A percentile compares a stretch with the other conserved stretches of the same genome.
Evolutionary conservation across 2,797 vertebrate genomes (phyloP).

Genomic region (Chrysocyon brachyurus): DNA sequence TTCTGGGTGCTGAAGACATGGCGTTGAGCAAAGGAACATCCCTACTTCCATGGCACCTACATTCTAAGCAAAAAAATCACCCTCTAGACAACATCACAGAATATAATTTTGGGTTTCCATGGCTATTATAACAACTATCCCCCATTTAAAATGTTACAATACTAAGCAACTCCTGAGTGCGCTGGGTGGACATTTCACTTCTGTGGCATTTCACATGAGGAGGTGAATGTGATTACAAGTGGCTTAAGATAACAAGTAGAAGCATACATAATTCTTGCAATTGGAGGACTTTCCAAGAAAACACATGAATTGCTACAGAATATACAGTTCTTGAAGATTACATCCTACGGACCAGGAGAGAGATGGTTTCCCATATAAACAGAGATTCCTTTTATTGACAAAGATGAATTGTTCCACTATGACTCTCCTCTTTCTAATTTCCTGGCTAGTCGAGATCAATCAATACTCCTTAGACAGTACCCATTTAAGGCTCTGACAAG

Average conservation of each 20-base stretch:
- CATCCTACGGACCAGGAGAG: slow-evolving; percentile 5
- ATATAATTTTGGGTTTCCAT: slow-evolving; percentile 11
- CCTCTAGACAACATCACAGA: slow-evolving; percentile 5
- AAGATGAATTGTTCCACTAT: slow-evolving; percentile 77
- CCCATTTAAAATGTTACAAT: slow-evolving; percentile 14
- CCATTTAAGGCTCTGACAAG: slow-evolving; percentile 69
- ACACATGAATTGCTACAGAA: slow-evolving; percentile 24
- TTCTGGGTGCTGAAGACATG: background rate
- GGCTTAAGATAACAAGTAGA: slow-evolving; percentile 16
- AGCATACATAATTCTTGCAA: slow-evolving; percentile 35
- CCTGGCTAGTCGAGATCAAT: slow-evolving; percentile 78
- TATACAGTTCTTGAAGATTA: background rate
- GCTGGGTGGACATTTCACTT: background rate
- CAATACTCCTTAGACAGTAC: slow-evolving; percentile 80
- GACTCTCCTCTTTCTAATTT: slow-evolving; percentile 79
- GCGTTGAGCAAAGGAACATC: background rate
- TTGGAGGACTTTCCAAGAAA: slow-evolving; percentile 56
- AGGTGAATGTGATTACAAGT: slow-evolving; percentile 43
- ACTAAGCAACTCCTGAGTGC: background rate
- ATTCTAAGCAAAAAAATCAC: slow-evolving; percentile 26
- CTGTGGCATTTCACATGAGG: slow-evolving; percentile 10
- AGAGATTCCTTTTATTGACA: slow-evolving; percentile 76
- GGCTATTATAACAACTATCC: background rate
- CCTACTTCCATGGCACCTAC: background rate
- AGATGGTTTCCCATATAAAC: slow-evolving; percentile 67